Conservation (phyloP, 1,140 invertebrate species). For the Drosophila truncata region DNA sequence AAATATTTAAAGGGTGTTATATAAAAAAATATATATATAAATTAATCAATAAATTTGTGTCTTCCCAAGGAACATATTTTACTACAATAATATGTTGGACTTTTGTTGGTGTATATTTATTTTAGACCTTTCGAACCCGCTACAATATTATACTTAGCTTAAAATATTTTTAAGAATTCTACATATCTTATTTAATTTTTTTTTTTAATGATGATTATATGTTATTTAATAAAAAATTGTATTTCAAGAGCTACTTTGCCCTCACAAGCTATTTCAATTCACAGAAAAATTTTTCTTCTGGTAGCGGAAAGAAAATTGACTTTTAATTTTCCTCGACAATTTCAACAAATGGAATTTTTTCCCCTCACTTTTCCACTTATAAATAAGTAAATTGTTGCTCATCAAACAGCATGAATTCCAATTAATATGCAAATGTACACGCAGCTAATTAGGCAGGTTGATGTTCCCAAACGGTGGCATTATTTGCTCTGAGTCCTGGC, state of each 20-base stretch:
- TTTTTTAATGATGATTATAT: background rate
- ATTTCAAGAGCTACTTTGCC: background rate
- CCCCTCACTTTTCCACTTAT: conserved; percentile 20
- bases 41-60: background rate
- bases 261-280: conserved; percentile 11
- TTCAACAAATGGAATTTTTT: conserved; percentile 22
- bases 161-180: background rate
- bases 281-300: conserved; percentile 40
- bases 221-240: background rate
- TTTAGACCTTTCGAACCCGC: background rate
- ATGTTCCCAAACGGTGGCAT: conserved; percentile 13
- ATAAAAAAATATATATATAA: background rate
- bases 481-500: background rate
- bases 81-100: too few relatives aligned
- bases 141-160: background rate
- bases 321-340: conserved; percentile 57
- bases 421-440: conserved; percentile 70
- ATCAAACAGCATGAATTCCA: conserved; percentile 56
- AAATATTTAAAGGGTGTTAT: conserved; percentile 10
- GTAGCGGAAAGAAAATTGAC: conserved; percentile 51
- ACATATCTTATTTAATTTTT: background rate
- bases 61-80: too few relatives aligned
- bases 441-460: conserved; percentile 41
- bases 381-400: conserved; percentile 61
- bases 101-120: background rate